Percentiles rank a stretch among this genome's conserved stretches.
These are phyloP conservation scores for Eubasilissa splendida DNA, from an alignment of 2,888 invertebrate species.

Conservation along the genomic window DNA sequence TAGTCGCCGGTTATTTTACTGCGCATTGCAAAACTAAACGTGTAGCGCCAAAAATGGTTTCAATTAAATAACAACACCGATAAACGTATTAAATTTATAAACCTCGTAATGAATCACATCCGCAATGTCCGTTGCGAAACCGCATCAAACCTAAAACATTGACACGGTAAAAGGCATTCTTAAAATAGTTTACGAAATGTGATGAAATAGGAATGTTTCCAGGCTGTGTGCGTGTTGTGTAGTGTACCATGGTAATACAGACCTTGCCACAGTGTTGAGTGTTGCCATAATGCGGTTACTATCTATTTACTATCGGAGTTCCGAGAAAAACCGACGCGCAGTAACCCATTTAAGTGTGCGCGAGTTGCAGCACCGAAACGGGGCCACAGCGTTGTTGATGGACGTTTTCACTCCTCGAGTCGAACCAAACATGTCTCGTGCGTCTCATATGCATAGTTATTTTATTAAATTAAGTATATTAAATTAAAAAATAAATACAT, in stretches of 20 bases:
- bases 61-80: conserved; percentile 1
- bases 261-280: conserved; percentile 23
- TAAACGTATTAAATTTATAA: conserved; percentile 20
- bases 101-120: conserved; percentile 16
- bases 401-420: neutral
- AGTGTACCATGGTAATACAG: neutral
- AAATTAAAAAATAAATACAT: too few species aligned
- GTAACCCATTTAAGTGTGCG: conserved; percentile 42
- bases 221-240: conserved; percentile 5
- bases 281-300: conserved; percentile 15
- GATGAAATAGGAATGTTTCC: conserved; percentile 17
- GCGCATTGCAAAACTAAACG: too few species aligned
- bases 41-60: neutral
- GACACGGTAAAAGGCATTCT: conserved; percentile 31
- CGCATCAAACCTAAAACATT: neutral
- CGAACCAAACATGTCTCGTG: neutral
- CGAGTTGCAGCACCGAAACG: conserved; percentile 41
- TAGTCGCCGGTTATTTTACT: too few species aligned
- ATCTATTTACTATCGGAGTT: conserved; percentile 37
- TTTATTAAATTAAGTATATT: too few species aligned
- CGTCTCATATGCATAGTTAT: too few species aligned
- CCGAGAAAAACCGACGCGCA: conserved; percentile 50
- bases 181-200: conserved; percentile 27
- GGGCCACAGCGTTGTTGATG: conserved; percentile 20
- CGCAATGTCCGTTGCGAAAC: conserved; percentile 20